A percentile compares a stretch with the other conserved stretches of the same genome.
These are phyloP conservation scores for Myzus persicae DNA, from an alignment of 1,140 invertebrate species.

Conservation along the genomic window DNA sequence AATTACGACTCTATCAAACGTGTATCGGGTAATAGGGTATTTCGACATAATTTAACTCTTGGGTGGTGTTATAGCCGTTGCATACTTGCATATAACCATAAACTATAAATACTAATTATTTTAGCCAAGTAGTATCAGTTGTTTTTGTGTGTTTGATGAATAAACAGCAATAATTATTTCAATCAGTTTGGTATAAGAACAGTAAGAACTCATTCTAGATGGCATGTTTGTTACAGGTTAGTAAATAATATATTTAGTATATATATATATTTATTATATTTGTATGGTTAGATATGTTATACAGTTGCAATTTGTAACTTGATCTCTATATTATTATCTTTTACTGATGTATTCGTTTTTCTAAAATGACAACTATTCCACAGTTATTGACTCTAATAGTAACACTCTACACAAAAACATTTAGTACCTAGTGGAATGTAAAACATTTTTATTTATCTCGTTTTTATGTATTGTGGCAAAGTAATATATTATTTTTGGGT, in stretches of 20 bases:
- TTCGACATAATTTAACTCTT: not conserved
- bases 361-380: not conserved
- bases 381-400: not conserved
- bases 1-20: not conserved
- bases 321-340: not conserved
- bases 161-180: not conserved
- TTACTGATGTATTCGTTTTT: not conserved
- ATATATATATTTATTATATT: not conserved
- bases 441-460: not conserved
- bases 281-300: not conserved
- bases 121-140: not conserved
- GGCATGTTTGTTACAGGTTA: constrained; percentile 3
- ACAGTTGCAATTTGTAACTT: not conserved
- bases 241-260: not conserved
- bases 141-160: not conserved
- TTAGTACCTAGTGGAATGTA: not conserved
- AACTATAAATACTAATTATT: constrained; percentile 30
- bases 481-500: not conserved
- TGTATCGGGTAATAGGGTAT: not conserved
- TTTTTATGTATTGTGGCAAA: not conserved
- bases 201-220: not conserved
- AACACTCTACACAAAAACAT: not conserved
- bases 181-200: not conserved
- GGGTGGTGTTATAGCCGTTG: constrained; percentile 8
- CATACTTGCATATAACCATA: not conserved